Conservation (phyloP, 2,113 vertebrate species). For the Aix galericulata region DNA sequence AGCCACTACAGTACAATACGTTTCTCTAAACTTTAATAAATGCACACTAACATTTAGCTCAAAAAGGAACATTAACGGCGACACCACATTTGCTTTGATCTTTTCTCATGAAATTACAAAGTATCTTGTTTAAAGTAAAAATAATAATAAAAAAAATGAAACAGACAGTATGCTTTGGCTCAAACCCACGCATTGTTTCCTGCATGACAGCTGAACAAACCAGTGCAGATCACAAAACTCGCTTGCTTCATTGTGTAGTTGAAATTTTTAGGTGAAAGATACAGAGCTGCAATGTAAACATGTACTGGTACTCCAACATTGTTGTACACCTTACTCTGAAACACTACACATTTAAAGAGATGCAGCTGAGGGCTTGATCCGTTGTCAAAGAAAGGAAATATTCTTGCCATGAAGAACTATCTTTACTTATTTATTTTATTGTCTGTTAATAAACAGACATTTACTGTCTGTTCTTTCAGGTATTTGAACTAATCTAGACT, state of each 20-base stretch:
- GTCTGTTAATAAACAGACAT: neutral
- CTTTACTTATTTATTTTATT: neutral
- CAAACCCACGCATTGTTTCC: slow-evolving; percentile 39
- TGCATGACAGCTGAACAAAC: slow-evolving; percentile 44
- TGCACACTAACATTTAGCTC: slow-evolving; percentile 64
- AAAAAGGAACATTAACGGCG: slow-evolving; percentile 37
- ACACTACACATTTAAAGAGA: neutral
- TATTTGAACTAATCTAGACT: slow-evolving; percentile 11
- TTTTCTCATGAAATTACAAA: slow-evolving; percentile 46
- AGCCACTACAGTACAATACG: slow-evolving; percentile 77
- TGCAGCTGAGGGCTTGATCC: neutral
- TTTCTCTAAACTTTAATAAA: slow-evolving; percentile 65
- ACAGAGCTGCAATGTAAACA: slow-evolving; percentile 66
- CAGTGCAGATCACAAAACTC: slow-evolving; percentile 40
- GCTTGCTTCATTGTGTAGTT: neutral
- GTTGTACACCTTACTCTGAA: neutral
- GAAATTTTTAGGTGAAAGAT: slow-evolving; percentile 4
- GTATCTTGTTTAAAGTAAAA: slow-evolving; percentile 8
- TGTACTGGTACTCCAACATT: neutral
- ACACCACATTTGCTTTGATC: slow-evolving; percentile 42
- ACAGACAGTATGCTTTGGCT: slow-evolving; percentile 66
- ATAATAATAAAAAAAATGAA: neutral
- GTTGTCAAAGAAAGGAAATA: neutral
- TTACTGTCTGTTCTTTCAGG: neutral
- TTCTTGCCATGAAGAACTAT: neutral